Percentiles rank a stretch among this genome's conserved stretches.
Conservation (phyloP, 2,113 vertebrate genomes). For the Halcyon malimbica region DNA sequence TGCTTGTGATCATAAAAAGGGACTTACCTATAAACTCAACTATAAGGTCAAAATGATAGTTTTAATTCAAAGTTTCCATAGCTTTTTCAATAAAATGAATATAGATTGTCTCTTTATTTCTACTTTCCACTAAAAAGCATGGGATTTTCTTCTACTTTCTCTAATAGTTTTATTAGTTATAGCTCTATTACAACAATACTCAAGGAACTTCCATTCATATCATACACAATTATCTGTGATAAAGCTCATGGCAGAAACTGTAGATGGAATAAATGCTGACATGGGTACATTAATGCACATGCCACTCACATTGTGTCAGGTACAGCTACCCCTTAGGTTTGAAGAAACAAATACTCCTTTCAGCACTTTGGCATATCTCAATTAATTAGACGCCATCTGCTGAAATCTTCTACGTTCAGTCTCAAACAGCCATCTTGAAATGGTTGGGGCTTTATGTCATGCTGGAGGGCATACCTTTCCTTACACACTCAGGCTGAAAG, state of each 20-base stretch:
- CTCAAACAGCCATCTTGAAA: conserved; percentile 64
- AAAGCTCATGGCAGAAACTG: conserved; percentile 55
- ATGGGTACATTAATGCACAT: conserved; percentile 51
- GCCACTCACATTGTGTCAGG: conserved; percentile 59
- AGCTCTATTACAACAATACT: conserved; percentile 51
- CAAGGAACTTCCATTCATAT: conserved; percentile 41
- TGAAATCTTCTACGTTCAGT: conserved; percentile 35
- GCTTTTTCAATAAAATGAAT: conserved; percentile 19
- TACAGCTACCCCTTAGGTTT: conserved; percentile 61
- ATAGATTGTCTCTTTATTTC: conserved; percentile 20
- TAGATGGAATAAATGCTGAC: conserved; percentile 64
- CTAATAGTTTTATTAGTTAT: conserved; percentile 53
- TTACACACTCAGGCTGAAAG: background rate
- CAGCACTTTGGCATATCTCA: conserved; percentile 65
- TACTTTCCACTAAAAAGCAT: conserved; percentile 3
- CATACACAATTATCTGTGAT: conserved; percentile 62
- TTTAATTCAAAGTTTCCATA: conserved; percentile 39
- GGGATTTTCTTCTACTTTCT: conserved; percentile 11
- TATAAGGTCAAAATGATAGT: conserved; percentile 69
- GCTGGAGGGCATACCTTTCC: conserved; percentile 55
- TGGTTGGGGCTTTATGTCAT: conserved; percentile 14
- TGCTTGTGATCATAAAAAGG: conserved; percentile 10
- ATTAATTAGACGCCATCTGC: conserved; percentile 72
- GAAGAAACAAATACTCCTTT: conserved; percentile 62
- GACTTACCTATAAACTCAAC: conserved; percentile 69